Evolutionary conservation across 2,888 invertebrate genomes (phyloP), one percentile per base, ranked within the genome.

Genomic region (Prosapia bicincta): DNA sequence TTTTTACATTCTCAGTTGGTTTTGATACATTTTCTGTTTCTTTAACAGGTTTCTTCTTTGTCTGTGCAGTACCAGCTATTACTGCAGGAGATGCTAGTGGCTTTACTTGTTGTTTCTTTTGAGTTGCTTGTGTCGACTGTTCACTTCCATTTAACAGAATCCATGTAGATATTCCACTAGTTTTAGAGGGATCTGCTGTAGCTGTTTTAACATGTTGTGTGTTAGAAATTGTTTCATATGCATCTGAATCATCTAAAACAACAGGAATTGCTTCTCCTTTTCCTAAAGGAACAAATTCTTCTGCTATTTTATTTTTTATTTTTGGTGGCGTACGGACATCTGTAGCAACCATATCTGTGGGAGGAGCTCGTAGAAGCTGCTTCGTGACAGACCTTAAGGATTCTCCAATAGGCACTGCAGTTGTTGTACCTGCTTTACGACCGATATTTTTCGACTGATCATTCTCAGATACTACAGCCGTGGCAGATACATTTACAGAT

Each of bases 101-200:
- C 66, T 74, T 74, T 20, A 74, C 28, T 23, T 74, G 69, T 65
- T 71, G 66, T 43, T 78, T 80, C 69, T 75, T 79, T 66, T 71
- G 76, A 28, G 79, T 72, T 1, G 79, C 72, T 13, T 78, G 76
- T 15, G 80, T 81, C 5, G 81, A 79, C 20, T 81, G 77, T n/a
- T 81, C 80, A 24, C 79, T 81, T 9, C 88, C 88, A 81, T 91
- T 92, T 23, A 93, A 83, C 23, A 93, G 85, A 77, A 93, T 90
- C 93, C 93, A 93, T 0, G 93, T 93, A 0, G 93, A 93, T 78
- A 93, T 87, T 0, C 92, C 92, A 82, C 89, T 90, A 0, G 80
- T 78, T 26, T 88, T 88, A 69, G 87, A 92, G 9, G 76, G 69
- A 23, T 69, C 69, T 1, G 72, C 70, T 10, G 72, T 69, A 0